A percentile compares a stretch with the other conserved stretches of the same genome.
These are phyloP conservation scores for Gila orcuttii DNA, from an alignment of 2,113 vertebrate species.

Conservation along the genomic window DNA sequence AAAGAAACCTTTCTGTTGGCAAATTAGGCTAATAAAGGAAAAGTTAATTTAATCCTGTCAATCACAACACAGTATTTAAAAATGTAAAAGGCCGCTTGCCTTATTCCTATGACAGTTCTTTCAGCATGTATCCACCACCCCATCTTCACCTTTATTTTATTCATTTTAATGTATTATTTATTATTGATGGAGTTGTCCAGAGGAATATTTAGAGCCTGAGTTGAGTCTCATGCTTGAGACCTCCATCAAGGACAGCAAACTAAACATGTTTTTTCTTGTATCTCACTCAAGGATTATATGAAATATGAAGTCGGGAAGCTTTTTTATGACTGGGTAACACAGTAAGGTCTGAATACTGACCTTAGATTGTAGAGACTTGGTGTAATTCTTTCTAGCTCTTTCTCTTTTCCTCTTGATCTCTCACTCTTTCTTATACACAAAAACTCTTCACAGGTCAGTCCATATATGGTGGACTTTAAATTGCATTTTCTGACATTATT, in stretches of 20 bases:
- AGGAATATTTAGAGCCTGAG: neutral
- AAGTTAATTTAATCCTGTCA: neutral
- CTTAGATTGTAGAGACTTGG: neutral
- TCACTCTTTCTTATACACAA: neutral
- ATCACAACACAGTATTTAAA: neutral
- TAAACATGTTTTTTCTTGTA: neutral
- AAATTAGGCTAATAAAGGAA: neutral
- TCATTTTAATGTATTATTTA: neutral
- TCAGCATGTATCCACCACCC: neutral
- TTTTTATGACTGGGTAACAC: neutral
- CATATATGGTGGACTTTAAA: neutral
- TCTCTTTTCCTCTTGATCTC: neutral
- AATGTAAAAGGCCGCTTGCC: neutral
- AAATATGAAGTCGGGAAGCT: neutral
- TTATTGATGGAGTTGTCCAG: neutral
- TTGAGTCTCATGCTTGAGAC: neutral
- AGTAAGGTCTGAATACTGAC: neutral
- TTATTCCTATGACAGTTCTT: neutral
- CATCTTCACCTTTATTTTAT: conserved; percentile 1
- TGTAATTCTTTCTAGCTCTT: neutral
- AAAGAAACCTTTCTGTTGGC: neutral
- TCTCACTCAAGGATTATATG: neutral
- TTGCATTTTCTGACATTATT: neutral
- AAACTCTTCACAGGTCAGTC: neutral
- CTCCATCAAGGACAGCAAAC: neutral